These are phyloP conservation scores for Spodoptera frugiperda DNA, from an alignment of 1,140 invertebrate genomes.

Conservation along the genomic window DNA sequence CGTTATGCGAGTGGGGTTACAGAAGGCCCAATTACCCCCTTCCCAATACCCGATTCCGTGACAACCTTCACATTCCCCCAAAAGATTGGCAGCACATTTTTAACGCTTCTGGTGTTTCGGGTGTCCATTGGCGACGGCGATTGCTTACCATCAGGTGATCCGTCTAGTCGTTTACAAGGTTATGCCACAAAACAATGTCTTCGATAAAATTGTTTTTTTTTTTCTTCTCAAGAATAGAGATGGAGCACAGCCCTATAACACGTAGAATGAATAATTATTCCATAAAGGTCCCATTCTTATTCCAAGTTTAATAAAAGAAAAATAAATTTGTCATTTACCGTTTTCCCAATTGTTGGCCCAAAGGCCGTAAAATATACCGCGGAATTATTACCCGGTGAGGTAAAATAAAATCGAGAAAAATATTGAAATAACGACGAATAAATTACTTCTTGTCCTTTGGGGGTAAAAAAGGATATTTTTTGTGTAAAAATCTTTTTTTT, in stretches of 20 bases:
- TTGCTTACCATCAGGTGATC: too few relatives aligned
- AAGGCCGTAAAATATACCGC: conserved; percentile 1
- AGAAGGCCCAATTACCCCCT: too few relatives aligned
- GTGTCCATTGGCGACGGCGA: too few relatives aligned
- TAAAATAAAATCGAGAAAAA: conserved; percentile 11
- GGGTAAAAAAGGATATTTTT: not conserved
- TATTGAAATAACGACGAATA: conserved; percentile 16
- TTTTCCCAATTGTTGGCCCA: not conserved
- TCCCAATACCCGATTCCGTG: too few relatives aligned
- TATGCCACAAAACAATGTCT: too few relatives aligned
- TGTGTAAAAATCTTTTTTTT: not conserved
- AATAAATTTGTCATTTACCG: conserved; percentile 17
- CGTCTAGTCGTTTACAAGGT: too few relatives aligned
- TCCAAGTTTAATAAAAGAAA: conserved; percentile 12
- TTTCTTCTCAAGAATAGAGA: not conserved
- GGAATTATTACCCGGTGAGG: not conserved
- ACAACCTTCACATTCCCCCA: too few relatives aligned
- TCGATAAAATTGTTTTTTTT: too few relatives aligned
- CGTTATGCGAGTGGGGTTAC: too few relatives aligned
- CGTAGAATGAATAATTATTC: not conserved
- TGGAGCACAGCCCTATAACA: not conserved
- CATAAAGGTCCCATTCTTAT: not conserved
- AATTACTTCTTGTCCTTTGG: conserved; percentile 9
- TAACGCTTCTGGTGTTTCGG: too few relatives aligned
- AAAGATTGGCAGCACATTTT: too few relatives aligned